Evolutionary conservation across 1,140 invertebrate species (phyloP).

Genomic region (Lordiphosa collinella): DNA sequence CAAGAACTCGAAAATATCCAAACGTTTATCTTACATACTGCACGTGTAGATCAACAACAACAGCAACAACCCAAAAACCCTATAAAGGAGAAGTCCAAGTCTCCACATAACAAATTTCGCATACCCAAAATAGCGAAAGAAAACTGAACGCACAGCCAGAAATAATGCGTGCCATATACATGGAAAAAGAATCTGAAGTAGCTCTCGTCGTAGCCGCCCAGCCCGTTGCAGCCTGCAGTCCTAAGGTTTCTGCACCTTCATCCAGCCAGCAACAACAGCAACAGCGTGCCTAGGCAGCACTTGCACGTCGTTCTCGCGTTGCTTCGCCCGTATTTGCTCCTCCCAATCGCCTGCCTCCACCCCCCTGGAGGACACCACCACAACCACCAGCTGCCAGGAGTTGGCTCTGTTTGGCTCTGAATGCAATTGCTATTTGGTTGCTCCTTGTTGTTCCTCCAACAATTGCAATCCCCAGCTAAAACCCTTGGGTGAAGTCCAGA

Average conservation of each 20-base stretch:
- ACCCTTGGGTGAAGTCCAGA: constrained; percentile 14
- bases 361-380: too few species aligned
- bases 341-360: too few species aligned
- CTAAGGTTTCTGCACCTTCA: neutral
- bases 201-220: too few species aligned
- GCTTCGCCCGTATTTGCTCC: constrained; percentile 21
- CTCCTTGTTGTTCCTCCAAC: neutral
- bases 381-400: too few species aligned
- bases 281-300: neutral
- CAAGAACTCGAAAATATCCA: too few species aligned
- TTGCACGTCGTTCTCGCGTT: neutral
- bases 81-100: neutral
- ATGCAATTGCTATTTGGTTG: constrained; percentile 9
- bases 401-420: constrained; percentile 38
- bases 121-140: neutral
- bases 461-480: constrained; percentile 32
- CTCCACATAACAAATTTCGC: neutral
- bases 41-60: too few species aligned
- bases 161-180: neutral
- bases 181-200: neutral
- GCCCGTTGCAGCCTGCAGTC: too few species aligned
- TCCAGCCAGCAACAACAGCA: neutral
- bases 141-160: neutral
- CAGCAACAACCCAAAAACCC: too few species aligned
- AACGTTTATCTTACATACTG: too few species aligned